Percentiles rank a stretch among this genome's conserved stretches.
Conservation (phyloP, 2,797 vertebrate genomes). For the Coluber constrictor region DNA sequence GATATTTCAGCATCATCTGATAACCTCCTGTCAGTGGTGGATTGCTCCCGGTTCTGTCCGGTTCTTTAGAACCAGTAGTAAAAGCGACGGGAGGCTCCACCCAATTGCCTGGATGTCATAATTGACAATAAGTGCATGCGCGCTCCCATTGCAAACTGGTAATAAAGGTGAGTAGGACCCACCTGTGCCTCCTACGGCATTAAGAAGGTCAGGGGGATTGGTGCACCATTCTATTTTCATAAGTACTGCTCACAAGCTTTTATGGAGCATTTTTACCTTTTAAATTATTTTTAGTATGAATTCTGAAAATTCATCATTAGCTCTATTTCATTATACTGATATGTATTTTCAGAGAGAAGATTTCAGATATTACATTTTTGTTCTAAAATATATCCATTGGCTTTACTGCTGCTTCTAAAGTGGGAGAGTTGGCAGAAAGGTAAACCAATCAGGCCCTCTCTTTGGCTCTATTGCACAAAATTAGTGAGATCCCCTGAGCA, state of each 20-base stretch:
- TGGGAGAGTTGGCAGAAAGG: not conserved
- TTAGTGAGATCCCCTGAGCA: not conserved
- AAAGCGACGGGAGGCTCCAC: too few species aligned
- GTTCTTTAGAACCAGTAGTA: too few species aligned
- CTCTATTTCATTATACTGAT: not conserved
- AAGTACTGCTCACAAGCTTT: not conserved
- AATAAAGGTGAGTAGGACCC: too few species aligned
- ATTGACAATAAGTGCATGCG: too few species aligned
- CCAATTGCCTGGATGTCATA: too few species aligned
- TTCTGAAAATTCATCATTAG: not conserved
- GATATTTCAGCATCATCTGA: not conserved
- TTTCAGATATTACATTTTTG: fast-evolving
- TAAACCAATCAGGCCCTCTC: not conserved
- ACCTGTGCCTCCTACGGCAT: not conserved
- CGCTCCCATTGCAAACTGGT: too few species aligned
- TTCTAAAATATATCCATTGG: not conserved
- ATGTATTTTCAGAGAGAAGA: not conserved
- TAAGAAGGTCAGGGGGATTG: not conserved
- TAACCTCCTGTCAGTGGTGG: not conserved
- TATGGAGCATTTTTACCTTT: not conserved
- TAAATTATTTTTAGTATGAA: not conserved
- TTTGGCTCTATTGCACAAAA: not conserved
- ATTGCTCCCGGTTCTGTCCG: too few species aligned
- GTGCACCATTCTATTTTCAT: not conserved
- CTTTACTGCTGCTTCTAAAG: not conserved